Base-by-base conservation (phyloP, 2,888 invertebrate genomes). In the Clistopyga incitator region DNA sequence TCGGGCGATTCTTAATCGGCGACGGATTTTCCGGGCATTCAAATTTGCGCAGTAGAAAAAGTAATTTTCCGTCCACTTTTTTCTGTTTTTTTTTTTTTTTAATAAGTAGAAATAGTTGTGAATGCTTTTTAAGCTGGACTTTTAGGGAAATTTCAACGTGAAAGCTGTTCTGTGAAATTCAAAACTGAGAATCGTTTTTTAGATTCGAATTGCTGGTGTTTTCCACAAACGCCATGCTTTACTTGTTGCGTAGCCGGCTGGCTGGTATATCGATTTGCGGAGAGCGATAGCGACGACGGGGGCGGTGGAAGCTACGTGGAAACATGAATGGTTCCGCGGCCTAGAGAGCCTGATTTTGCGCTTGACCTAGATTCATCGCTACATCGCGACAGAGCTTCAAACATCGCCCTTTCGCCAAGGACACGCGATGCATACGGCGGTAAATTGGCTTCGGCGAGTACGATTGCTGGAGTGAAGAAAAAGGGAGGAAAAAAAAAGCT, bases 221-320 rank as follows among this genome's bases (percentile, higher is more conserved):
- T 52, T 34, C 52, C 23, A 52, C 13, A 18, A 23, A 56, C 42
- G 54, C 34, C 83, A 78, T 89, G 88, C 20, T 84, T 65, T 81
- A 92, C 92, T 92, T 91, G 91, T 92, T 92, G 90, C 90, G 84
- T 86, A 85, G 83, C 74, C 84, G 84, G 82, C 81, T 85, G 82
- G 82, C n/a, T n/a, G n/a, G n/a, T n/a, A n/a, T 91, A 92, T 92
- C 90, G 91, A 92, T 92, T 88, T 75, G 59, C 52, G 59, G 83
- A 87, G 82, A 56, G 86, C 81, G 88, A 86, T 80, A 77, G 71
- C 42, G 10, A 34, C 45, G 71, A 79, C 86, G 85, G 65, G 86
- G 85, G 64, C 29, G 82, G 86, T 77, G 72, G 81, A 86, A 88
- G 74, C 84, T 85, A 87, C 86, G 86, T 87, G 84, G 79, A 88